Percentiles rank a stretch among this genome's conserved stretches.
Conservation (phyloP, 2,888 invertebrate genomes). For the Loripinus fragilis region DNA sequence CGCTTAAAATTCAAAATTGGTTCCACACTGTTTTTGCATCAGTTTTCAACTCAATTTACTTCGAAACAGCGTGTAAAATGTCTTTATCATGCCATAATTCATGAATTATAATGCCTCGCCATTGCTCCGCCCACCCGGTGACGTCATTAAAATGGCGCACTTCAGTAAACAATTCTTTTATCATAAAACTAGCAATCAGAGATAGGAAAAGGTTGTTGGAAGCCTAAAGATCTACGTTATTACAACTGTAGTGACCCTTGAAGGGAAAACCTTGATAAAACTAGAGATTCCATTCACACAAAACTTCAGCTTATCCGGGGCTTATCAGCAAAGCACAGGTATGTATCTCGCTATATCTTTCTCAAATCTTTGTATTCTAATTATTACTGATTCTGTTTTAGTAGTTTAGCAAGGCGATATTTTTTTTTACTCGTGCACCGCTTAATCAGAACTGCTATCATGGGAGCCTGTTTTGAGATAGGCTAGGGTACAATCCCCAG, state of each 20-base stretch:
- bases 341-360: constrained; percentile 12
- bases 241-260: constrained; percentile 53
- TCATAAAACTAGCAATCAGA: constrained; percentile 30
- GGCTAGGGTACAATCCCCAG: constrained; percentile 34
- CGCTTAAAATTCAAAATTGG: constrained; percentile 21
- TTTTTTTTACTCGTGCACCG: background rate
- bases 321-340: constrained; percentile 12
- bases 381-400: constrained; percentile 16
- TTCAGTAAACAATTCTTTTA: constrained; percentile 59
- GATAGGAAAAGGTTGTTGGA: constrained; percentile 17
- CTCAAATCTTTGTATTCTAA: constrained; percentile 26
- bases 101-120: background rate
- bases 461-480: constrained; percentile 46
- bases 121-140: constrained; percentile 54
- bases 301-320: background rate
- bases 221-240: constrained; percentile 13
- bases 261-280: constrained; percentile 47
- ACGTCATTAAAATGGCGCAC: constrained; percentile 55
- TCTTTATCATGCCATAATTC: constrained; percentile 24
- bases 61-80: constrained; percentile 30
- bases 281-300: constrained; percentile 9
- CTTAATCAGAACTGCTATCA: constrained; percentile 14
- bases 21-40: constrained; percentile 27
- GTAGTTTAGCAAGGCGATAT: background rate
- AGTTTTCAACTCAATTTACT: constrained; percentile 33